A percentile compares a stretch with the other conserved stretches of the same genome.
These are phyloP conservation scores for Zygaena filipendulae DNA, from an alignment of 2,888 invertebrate species.

Conservation along the genomic window DNA sequence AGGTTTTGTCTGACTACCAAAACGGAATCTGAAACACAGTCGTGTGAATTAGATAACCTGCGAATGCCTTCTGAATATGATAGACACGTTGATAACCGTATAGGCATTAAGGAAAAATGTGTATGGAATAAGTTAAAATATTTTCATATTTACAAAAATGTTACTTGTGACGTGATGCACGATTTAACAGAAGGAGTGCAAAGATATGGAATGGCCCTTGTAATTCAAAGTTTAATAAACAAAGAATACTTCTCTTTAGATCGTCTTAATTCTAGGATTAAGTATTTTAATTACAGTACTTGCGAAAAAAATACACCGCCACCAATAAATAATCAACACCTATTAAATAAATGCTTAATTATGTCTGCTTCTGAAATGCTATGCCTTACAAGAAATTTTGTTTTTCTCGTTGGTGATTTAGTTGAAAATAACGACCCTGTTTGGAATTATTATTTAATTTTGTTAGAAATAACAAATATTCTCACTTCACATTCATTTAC, in stretches of 20 bases:
- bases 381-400: slow-evolving; percentile 19
- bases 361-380: slow-evolving; percentile 24
- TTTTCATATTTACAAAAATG: slow-evolving; percentile 24
- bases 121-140: slow-evolving; percentile 19
- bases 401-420: slow-evolving; percentile 19
- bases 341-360: slow-evolving; percentile 16
- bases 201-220: slow-evolving; percentile 22
- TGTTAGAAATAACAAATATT: slow-evolving; percentile 18
- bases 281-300: slow-evolving; percentile 7
- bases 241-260: slow-evolving; percentile 6
- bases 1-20: slow-evolving; percentile 20
- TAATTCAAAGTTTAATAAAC: slow-evolving; percentile 18
- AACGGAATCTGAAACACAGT: slow-evolving; percentile 4
- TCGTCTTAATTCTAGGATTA: slow-evolving; percentile 7
- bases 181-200: slow-evolving; percentile 22
- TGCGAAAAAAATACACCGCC: slow-evolving; percentile 13
- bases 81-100: slow-evolving; percentile 1
- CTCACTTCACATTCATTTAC: slow-evolving; percentile 6
- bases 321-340: slow-evolving; percentile 14
- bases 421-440: slow-evolving; percentile 10
- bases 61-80: slow-evolving; percentile 4
- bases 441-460: slow-evolving; percentile 17
- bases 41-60: slow-evolving; percentile 3
- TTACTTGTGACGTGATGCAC: slow-evolving; percentile 26
- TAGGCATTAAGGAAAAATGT: slow-evolving; percentile 21